A percentile compares a stretch with the other conserved stretches of the same genome.
These are phyloP conservation scores for Penaeus monodon DNA, from an alignment of 2,888 invertebrate species.

Conservation along the genomic window DNA sequence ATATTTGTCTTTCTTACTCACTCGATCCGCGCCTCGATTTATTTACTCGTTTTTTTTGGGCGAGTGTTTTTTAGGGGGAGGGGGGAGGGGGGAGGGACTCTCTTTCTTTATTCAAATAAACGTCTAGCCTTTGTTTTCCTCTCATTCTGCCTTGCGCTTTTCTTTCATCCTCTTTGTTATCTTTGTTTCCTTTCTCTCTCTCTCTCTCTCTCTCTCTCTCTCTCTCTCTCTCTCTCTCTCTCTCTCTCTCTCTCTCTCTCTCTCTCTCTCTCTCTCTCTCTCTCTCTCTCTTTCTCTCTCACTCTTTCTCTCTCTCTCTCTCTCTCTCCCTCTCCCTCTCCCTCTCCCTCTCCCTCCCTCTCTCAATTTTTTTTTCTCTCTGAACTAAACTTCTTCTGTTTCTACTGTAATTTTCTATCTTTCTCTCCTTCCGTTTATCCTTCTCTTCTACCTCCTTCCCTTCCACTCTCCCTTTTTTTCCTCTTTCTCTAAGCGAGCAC, in stretches of 20 bases:
- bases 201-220: neutral
- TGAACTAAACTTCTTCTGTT: neutral
- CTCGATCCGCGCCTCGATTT: too few species aligned
- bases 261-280: neutral
- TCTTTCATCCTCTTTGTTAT: neutral
- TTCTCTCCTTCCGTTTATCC: neutral
- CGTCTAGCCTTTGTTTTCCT: too few species aligned
- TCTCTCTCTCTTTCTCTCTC: neutral
- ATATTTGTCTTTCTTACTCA: too few species aligned
- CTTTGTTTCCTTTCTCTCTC: neutral
- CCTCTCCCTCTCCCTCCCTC: neutral
- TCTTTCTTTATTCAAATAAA: too few species aligned
- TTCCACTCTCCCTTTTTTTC: neutral
- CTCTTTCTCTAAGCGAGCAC: neutral
- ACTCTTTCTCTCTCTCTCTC: too few species aligned
- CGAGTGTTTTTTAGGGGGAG: too few species aligned
- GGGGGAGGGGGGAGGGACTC: too few species aligned
- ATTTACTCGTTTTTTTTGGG: too few species aligned
- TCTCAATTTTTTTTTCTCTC: neutral
- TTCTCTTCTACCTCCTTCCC: neutral
- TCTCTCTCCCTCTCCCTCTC: neutral
- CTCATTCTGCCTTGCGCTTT: neutral
- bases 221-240: neutral
- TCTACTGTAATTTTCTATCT: neutral
- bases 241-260: slow-evolving; percentile 3